These are phyloP conservation scores for Masnerella sp. DNA, from an alignment of 2,888 invertebrate genomes.

Conservation along the genomic window DNA sequence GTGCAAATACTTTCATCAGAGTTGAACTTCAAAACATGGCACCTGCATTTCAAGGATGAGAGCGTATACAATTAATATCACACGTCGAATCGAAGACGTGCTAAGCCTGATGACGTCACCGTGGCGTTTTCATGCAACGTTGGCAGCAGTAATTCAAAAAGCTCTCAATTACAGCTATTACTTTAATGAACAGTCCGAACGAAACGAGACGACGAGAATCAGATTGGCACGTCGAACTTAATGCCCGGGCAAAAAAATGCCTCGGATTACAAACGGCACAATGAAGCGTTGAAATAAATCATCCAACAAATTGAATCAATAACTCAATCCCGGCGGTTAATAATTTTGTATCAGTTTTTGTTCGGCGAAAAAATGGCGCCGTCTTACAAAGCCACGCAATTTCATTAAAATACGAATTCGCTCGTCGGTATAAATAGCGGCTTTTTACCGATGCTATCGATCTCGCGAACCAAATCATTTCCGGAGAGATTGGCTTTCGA, in stretches of 20 bases:
- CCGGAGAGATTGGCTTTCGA: conserved; percentile 56
- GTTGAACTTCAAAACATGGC: no score
- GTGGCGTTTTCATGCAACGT: background rate
- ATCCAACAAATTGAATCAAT: conserved; percentile 47
- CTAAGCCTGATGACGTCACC: no score
- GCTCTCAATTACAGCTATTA: conserved; percentile 20
- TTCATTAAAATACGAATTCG: conserved; percentile 32
- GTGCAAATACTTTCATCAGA: no score
- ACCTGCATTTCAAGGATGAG: no score
- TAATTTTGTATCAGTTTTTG: conserved; percentile 45
- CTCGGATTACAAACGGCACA: conserved; percentile 31
- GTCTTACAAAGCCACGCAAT: conserved; percentile 33
- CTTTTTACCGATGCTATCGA: conserved; percentile 31
- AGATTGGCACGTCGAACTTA: conserved; percentile 30
- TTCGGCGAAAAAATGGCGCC: conserved; percentile 35
- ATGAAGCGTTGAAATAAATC: conserved; percentile 51
- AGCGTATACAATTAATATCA: no score
- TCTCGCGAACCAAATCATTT: conserved; percentile 34
- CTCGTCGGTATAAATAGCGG: conserved; percentile 25
- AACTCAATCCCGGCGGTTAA: conserved; percentile 34
- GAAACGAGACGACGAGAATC: conserved; percentile 19
- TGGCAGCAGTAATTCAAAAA: background rate
- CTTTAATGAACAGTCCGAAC: conserved; percentile 22
- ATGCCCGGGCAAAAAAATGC: conserved; percentile 31
- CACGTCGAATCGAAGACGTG: background rate